phyloP scores from a whole-genome alignment of 30 jellyfish, hydroid and myxozoan species.

The Chrysaora quinquecirrha region DNA sequence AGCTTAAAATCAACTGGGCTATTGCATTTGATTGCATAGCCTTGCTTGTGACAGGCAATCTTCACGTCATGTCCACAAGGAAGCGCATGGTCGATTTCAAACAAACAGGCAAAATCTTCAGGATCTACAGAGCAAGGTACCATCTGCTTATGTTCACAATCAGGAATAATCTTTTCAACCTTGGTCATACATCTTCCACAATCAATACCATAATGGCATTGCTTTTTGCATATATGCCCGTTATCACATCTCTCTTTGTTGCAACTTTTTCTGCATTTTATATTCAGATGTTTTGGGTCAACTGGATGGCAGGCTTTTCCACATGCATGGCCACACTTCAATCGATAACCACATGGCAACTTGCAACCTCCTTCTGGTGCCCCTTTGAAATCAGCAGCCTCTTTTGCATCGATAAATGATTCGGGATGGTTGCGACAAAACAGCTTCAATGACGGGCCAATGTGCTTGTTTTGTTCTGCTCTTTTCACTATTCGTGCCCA shows the following conservation, averaged over 20 bases:
- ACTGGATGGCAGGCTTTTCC: conserved; percentile 61
- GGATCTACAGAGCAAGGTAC: conserved; percentile 14
- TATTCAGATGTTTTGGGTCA: conserved; percentile 43
- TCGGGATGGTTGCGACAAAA: conserved; percentile 75
- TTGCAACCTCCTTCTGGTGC: conserved; percentile 93
- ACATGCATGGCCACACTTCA: conserved; percentile 75
- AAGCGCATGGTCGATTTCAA: not conserved
- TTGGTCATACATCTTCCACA: conserved; percentile 46
- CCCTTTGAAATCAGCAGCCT: conserved; percentile 26
- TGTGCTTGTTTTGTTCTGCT: conserved; percentile 11
- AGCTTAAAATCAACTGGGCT: not conserved
- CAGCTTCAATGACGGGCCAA: conserved; percentile 36
- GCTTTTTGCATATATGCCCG: conserved; percentile 17
- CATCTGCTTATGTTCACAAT: conserved; percentile 53
- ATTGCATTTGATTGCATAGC: not conserved
- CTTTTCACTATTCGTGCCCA: conserved; percentile 72
- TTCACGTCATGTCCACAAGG: conserved; percentile 6
- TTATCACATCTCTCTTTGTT: conserved; percentile 5
- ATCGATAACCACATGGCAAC: conserved; percentile 40
- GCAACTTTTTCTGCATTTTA: conserved; percentile 47
- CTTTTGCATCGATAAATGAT: conserved; percentile 17
- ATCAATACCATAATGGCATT: conserved; percentile 45
- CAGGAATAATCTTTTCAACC: conserved; percentile 47
- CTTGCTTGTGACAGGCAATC: not conserved
- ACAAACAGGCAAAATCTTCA: not conserved